Conservation (phyloP, 92 coral and sea anemone genomes). For the Bergia puertoricense region DNA sequence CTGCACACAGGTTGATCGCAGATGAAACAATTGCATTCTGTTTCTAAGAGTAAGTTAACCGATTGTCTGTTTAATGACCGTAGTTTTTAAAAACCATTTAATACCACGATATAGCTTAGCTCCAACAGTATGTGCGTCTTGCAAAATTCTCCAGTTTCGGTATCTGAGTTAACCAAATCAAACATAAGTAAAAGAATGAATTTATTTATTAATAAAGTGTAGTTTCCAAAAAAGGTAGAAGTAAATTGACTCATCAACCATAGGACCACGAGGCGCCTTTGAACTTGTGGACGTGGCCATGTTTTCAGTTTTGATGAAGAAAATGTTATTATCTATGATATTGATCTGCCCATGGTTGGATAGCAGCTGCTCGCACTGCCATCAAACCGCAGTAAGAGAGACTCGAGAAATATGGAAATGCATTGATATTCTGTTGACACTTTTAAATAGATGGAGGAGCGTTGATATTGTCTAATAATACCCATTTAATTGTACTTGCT, state of each 20-base stretch:
- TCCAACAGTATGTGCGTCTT: too few relatives aligned
- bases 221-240: neutral
- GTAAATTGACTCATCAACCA: neutral
- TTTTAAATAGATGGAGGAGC: neutral
- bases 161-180: too few relatives aligned
- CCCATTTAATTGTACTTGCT: neutral
- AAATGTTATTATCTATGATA: neutral
- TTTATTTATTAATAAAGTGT: neutral
- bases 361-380: conserved; percentile 18
- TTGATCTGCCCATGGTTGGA: neutral
- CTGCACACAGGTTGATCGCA: too few relatives aligned
- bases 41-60: too few relatives aligned
- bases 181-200: too few relatives aligned
- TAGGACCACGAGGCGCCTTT: conserved; percentile 8
- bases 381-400: conserved; percentile 28
- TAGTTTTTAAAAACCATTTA: too few relatives aligned
- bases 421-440: neutral
- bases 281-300: neutral
- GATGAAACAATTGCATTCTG: too few relatives aligned
- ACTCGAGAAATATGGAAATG: neutral
- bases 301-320: neutral
- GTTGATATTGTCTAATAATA: neutral
- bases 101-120: too few relatives aligned
- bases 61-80: too few relatives aligned
- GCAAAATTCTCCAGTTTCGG: too few relatives aligned